Percentiles rank a stretch among this genome's conserved stretches.
These are phyloP conservation scores for Poeciliopsis turrubarensis DNA, from an alignment of 2,113 vertebrate species.

Conservation along the genomic window DNA sequence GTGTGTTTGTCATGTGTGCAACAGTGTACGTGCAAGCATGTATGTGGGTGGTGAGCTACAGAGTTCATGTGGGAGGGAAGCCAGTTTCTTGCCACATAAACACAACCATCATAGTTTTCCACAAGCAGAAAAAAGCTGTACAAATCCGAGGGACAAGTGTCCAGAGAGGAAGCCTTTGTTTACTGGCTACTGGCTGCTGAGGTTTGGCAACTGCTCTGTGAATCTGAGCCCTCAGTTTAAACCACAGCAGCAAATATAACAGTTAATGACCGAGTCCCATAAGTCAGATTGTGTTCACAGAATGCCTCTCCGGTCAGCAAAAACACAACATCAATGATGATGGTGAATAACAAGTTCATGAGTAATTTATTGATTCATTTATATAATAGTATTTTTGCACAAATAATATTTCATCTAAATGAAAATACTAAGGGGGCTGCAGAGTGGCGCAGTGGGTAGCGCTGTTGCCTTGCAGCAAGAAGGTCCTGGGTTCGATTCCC, in stretches of 20 bases:
- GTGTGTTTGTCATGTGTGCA: slow-evolving; percentile 35
- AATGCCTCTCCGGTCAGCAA: not conserved
- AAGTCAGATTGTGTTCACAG: not conserved
- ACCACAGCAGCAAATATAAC: slow-evolving; percentile 7
- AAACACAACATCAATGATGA: not conserved
- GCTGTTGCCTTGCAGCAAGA: too few relatives aligned
- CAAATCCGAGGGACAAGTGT: slow-evolving; percentile 13
- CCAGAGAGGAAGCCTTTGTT: slow-evolving; percentile 19
- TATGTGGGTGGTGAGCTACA: slow-evolving; percentile 32
- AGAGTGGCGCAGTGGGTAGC: too few relatives aligned
- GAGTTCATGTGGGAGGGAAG: slow-evolving; percentile 38
- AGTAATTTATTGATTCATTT: not conserved
- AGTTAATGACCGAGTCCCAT: slow-evolving; percentile 5
- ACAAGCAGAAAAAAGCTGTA: slow-evolving; percentile 11
- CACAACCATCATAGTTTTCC: slow-evolving; percentile 23
- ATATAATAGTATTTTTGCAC: not conserved
- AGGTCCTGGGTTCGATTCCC: too few relatives aligned
- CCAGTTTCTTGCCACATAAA: slow-evolving; percentile 31
- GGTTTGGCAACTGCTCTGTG: slow-evolving; percentile 6
- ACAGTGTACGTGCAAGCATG: slow-evolving; percentile 10
- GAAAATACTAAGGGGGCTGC: not conserved
- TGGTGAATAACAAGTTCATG: not conserved
- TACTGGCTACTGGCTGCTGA: slow-evolving; percentile 6
- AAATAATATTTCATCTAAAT: not conserved
- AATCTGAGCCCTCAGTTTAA: not conserved